Base-by-base conservation (phyloP, 2,113 vertebrate genomes). In the Corythornis vintsioides region DNA sequence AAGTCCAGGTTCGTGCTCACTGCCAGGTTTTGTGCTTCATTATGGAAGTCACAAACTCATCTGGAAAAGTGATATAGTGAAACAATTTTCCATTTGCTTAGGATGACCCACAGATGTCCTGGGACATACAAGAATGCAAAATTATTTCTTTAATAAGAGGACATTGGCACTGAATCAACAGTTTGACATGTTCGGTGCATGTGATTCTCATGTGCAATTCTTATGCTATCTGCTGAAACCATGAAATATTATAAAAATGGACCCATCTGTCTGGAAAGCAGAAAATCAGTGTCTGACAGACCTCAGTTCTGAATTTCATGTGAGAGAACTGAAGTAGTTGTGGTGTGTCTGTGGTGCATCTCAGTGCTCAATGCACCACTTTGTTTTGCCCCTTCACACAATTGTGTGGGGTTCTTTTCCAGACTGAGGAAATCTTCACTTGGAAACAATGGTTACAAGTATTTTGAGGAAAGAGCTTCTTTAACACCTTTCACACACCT, bases 231-330 rank as follows among this genome's bases (percentile, higher is more conserved):
- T 43, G 35, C 60, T 93, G 90, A 92, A 95, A 88, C 73, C 75
- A 64, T 21, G 60, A 76, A 86, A 92, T 64, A 33, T 5, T 53
- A 77, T 83, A 7, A 74, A 92, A 70, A 75, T 57, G 50, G 63
- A 82, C 82, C 59, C 53, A 28, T 89, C 81, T 83, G 53, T 89
- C 70, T 95, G 96, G 86, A 90, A 92, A 69, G 77, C 83, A 88
- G 74, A 77, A 83, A 73, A 10, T 71, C 89, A 59, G 7, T 85
- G 55, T 55, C 78, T 91, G 91, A 63, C 82, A 95, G 96, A 80
- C 21, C 75, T 85, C 91, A 74, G 35, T 7, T 93, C 82, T 86
- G 94, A 88, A 87, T 97, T 96, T 95, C 92, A 94, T 74, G 52
- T 43, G 4, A n/a, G 61, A 70, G 59, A 94, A 59, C 69, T 94